These are phyloP conservation scores for Eristalis tenax DNA, from an alignment of 2,888 invertebrate species.

Conservation along the genomic window DNA sequence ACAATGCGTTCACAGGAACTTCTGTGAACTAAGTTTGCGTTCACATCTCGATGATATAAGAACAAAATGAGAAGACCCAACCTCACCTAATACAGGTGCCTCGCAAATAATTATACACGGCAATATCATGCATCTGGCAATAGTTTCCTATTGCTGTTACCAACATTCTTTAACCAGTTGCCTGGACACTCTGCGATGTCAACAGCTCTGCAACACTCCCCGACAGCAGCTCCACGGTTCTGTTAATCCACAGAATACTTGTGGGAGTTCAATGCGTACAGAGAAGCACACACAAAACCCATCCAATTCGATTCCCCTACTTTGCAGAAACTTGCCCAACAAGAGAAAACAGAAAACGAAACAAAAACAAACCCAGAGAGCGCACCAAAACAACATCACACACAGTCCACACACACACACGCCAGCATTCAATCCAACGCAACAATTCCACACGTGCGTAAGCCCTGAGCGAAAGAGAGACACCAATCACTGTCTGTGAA, in stretches of 20 bases:
- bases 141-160: neutral
- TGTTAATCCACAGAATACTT: slow-evolving; percentile 15
- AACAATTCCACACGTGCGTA: slow-evolving; percentile 59
- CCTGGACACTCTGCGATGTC: too few relatives aligned
- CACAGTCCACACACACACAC: neutral
- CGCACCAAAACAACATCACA: slow-evolving; percentile 1
- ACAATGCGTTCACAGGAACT: too few relatives aligned
- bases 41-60: too few relatives aligned
- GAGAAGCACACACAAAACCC: neutral
- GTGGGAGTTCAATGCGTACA: slow-evolving; percentile 28
- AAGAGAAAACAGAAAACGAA: slow-evolving; percentile 22
- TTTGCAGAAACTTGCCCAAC: slow-evolving; percentile 45
- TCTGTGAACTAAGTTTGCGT: too few relatives aligned
- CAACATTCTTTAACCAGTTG: neutral
- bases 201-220: neutral
- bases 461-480: slow-evolving; percentile 49
- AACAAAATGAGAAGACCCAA: too few relatives aligned
- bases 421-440: slow-evolving; percentile 36
- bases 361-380: slow-evolving; percentile 54
- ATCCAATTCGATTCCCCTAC: slow-evolving; percentile 41
- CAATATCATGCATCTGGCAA: slow-evolving; percentile 10
- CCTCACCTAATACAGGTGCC: too few relatives aligned
- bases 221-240: neutral
- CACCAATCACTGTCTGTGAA: slow-evolving; percentile 5
- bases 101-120: neutral